Evolutionary conservation across 2,888 invertebrate species (phyloP).

Genomic region (Koerneria pararmatus): DNA sequence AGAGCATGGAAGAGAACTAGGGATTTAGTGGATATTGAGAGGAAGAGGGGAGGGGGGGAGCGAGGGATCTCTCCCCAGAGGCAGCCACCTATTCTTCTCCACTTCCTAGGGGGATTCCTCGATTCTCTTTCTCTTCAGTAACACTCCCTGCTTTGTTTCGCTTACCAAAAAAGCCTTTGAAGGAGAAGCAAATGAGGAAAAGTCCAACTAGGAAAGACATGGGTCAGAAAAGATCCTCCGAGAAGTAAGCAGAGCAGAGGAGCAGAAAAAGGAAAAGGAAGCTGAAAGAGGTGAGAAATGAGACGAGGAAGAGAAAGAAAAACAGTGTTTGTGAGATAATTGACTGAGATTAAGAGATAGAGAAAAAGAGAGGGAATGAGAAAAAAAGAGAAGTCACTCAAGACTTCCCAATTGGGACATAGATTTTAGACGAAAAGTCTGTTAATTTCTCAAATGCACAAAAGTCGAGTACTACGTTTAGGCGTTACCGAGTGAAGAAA

Average conservation of each 20-base stretch:
- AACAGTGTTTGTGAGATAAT: not conserved
- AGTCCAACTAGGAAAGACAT: not conserved
- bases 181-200: slow-evolving; percentile 21
- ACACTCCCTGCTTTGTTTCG: too few relatives aligned
- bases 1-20: slow-evolving; percentile 14
- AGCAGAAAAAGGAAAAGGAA: slow-evolving; percentile 9
- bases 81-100: too few relatives aligned
- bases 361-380: not conserved
- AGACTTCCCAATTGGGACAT: not conserved
- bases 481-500: too few relatives aligned
- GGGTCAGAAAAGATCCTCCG: not conserved
- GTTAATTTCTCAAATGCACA: too few relatives aligned
- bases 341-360: slow-evolving; percentile 6
- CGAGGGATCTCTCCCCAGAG: too few relatives aligned
- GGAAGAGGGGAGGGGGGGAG: slow-evolving; percentile 17
- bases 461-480: too few relatives aligned
- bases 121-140: too few relatives aligned
- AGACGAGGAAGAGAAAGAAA: not conserved
- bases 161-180: slow-evolving; percentile 19
- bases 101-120: too few relatives aligned
- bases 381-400: not conserved
- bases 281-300: not conserved
- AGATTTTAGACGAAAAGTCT: too few relatives aligned
- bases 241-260: slow-evolving; percentile 25
- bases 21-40: slow-evolving; percentile 20